A percentile compares a stretch with the other conserved stretches of the same genome.
phyloP scores from a whole-genome alignment of 2,113 vertebrate genomes.

The Syngnathus typhle region DNA sequence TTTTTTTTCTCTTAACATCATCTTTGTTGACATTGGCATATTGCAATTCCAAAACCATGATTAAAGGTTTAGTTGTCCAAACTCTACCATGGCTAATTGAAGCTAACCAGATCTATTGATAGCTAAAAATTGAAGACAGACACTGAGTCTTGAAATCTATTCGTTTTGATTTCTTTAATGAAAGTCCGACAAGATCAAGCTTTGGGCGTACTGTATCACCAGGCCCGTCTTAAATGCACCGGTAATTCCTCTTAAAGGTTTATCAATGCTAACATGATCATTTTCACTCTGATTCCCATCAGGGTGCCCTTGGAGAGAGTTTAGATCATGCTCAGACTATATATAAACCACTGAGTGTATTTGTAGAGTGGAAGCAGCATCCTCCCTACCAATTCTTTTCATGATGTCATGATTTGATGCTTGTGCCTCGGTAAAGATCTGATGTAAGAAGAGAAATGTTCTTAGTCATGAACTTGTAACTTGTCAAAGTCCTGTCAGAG shows the following conservation, averaged over 20 bases:
- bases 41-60: too few species aligned
- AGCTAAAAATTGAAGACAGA: too few species aligned
- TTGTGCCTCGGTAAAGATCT: not conserved
- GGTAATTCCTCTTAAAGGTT: not conserved
- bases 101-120: too few species aligned
- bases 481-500: not conserved
- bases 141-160: too few species aligned
- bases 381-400: not conserved
- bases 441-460: not conserved
- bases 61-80: too few species aligned
- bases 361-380: not conserved
- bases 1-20: too few species aligned
- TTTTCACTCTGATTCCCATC: not conserved
- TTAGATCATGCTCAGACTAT: not conserved
- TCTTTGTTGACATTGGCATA: too few species aligned
- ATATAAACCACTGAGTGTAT: not conserved
- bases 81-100: too few species aligned
- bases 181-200: not conserved
- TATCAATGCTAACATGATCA: conserved; percentile 1
- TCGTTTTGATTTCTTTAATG: too few species aligned
- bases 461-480: not conserved
- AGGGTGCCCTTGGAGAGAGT: not conserved
- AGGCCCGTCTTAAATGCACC: not conserved
- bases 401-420: too few species aligned
- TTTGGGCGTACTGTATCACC: not conserved